Percentiles rank a stretch among this genome's conserved stretches.
These are phyloP conservation scores for Hedya salicella DNA, from an alignment of 2,888 invertebrate species.

Conservation along the genomic window DNA sequence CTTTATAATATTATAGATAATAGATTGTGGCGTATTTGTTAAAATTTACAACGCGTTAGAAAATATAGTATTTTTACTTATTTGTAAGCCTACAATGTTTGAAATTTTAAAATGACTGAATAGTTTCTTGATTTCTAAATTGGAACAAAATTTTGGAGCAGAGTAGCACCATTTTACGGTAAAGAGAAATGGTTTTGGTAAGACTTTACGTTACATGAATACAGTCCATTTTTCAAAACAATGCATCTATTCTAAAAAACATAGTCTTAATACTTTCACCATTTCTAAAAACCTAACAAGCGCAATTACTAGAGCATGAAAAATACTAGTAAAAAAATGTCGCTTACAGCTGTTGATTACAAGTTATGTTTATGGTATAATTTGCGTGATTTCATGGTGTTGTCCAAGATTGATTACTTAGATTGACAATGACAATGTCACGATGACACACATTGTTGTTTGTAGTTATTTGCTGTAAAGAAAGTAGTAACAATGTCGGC, in stretches of 20 bases:
- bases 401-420: slow-evolving; percentile 21
- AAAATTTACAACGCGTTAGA: no score
- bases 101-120: no score
- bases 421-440: slow-evolving; percentile 34
- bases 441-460: slow-evolving; percentile 13
- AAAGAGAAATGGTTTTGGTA: no score
- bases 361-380: slow-evolving; percentile 20
- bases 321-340: slow-evolving; percentile 36
- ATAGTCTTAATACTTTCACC: slow-evolving; percentile 33
- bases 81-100: no score
- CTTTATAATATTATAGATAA: no score
- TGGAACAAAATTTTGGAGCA: no score
- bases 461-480: no score
- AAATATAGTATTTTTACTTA: no score
- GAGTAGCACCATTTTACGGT: no score
- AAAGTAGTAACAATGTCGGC: not conserved
- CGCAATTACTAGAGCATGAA: slow-evolving; percentile 27
- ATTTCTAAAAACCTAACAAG: slow-evolving; percentile 40
- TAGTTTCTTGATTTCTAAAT: no score
- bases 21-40: no score
- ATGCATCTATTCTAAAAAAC: slow-evolving; percentile 14
- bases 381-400: slow-evolving; percentile 21
- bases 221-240: not conserved
- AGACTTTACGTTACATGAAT: not conserved
- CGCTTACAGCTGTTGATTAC: slow-evolving; percentile 28